These are phyloP conservation scores for Luscinia luscinia DNA, from an alignment of 2,797 vertebrate species.

Conservation along the genomic window DNA sequence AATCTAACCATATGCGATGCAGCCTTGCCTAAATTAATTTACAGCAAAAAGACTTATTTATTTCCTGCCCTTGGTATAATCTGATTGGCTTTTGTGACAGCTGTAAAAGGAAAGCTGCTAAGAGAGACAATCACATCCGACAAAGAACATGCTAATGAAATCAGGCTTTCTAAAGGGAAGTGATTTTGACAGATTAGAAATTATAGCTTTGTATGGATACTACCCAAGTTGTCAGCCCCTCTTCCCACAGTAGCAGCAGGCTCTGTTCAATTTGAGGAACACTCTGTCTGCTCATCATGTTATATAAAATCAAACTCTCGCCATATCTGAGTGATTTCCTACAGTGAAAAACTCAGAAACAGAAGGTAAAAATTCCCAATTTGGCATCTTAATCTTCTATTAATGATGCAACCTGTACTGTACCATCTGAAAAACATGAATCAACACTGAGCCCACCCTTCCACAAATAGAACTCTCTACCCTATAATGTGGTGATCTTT, in stretches of 20 bases:
- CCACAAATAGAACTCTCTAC: slow-evolving; percentile 33
- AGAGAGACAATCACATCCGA: slow-evolving; percentile 69
- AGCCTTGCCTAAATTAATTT: slow-evolving; percentile 66
- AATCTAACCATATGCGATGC: slow-evolving; percentile 24
- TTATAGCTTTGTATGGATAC: slow-evolving; percentile 72
- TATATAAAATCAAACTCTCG: slow-evolving; percentile 71
- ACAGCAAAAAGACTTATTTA: slow-evolving; percentile 60
- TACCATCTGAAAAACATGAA: slow-evolving; percentile 65
- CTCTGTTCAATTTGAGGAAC: slow-evolving; percentile 72
- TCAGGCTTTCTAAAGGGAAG: slow-evolving; percentile 74
- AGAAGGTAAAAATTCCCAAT: slow-evolving; percentile 68
- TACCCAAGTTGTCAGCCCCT: slow-evolving; percentile 73
- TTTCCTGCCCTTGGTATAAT: slow-evolving; percentile 70
- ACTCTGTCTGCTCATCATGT: slow-evolving; percentile 64
- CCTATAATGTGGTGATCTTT: slow-evolving; percentile 39
- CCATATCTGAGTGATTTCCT: slow-evolving; percentile 71
- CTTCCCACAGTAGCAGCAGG: slow-evolving; percentile 71
- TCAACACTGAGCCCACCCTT: slow-evolving; percentile 40
- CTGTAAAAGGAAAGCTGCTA: slow-evolving; percentile 64
- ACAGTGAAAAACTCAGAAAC: slow-evolving; percentile 63
- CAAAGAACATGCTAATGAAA: slow-evolving; percentile 76
- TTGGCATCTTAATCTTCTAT: slow-evolving; percentile 69
- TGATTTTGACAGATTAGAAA: slow-evolving; percentile 80
- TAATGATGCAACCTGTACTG: slow-evolving; percentile 66
- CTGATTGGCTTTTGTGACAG: slow-evolving; percentile 71